Base-by-base conservation (phyloP, 2,797 vertebrate genomes). In the Falco biarmicus region DNA sequence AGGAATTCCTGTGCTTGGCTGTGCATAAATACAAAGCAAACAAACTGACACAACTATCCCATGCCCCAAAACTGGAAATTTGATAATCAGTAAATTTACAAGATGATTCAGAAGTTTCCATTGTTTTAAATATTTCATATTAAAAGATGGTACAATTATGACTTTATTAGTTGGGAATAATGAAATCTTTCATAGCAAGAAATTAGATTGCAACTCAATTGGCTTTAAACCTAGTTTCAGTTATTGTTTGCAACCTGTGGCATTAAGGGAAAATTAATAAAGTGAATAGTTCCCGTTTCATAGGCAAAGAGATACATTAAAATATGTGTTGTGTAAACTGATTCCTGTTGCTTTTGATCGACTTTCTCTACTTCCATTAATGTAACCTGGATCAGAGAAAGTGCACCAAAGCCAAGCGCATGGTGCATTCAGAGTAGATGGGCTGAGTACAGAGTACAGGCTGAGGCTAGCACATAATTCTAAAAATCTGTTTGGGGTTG, bases 341-440 rank as follows among this genome's bases (percentile, higher is more conserved):
- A 93, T 50, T n/a, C 53, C 60, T 59, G 15, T 26, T 70, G 57
- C 68, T 94, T 93, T 92, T 92, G 26, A 74, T 91, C 74, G 74
- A 8, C 43, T 93, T 92, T 85, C 48, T 80, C 37, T 66, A 16
- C 32, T 75, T 87, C n/a, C 68, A 68, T 60, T 93, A 84, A 41
- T 16, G 43, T 53, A 59, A 74, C 25, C n/a, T 54, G 32, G 60
- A 87, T 25, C 39, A 85, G 28, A 84, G 56, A 56, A 79, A 70
- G 25, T 3, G 14, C 53, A 64, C 53, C 61, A n/a, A 86, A 77
- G 17, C 41, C 43, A 50, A 71, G 32, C 10, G 12, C 25, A 22
- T 9, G 43, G 8, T 57, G 51, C 48, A 11, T 37, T 86, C 45
- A 14, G 45, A 51, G 48, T 14, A 64, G 29, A 32, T 11, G 28